Evolutionary conservation across 2,888 invertebrate species (phyloP).

Genomic region (Melipona bicolor): DNA sequence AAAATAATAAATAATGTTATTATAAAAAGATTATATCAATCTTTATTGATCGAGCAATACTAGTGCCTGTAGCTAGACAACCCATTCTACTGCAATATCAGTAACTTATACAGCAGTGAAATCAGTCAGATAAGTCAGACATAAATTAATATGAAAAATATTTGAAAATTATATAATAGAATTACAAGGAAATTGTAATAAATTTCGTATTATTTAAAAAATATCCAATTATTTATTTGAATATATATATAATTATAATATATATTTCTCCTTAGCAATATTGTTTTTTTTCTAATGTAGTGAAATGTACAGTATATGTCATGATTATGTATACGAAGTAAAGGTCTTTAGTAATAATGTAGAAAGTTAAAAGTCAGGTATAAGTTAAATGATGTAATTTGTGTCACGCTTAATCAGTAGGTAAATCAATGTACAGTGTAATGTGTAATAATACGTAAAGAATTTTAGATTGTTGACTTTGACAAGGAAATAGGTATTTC

Average conservation of each 20-base stretch:
- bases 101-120: not conserved
- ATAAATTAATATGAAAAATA: not conserved
- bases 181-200: not conserved
- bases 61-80: slow-evolving; percentile 28
- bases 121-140: not conserved
- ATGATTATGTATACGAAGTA: not conserved
- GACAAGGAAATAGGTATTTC: not conserved
- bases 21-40: not conserved
- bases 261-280: not conserved
- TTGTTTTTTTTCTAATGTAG: not conserved
- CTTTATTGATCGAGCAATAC: not conserved
- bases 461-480: not conserved
- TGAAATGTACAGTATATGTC: not conserved
- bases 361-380: not conserved
- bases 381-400: not conserved
- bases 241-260: too few relatives aligned
- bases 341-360: not conserved
- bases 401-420: not conserved
- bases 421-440: not conserved
- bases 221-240: not conserved
- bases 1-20: not conserved
- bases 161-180: not conserved
- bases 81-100: slow-evolving; percentile 29
- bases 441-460: not conserved
- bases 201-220: not conserved